Evolutionary conservation across 2,797 vertebrate species (phyloP), one percentile per base, ranked within the genome.

Genomic region (Anabas testudineus): DNA sequence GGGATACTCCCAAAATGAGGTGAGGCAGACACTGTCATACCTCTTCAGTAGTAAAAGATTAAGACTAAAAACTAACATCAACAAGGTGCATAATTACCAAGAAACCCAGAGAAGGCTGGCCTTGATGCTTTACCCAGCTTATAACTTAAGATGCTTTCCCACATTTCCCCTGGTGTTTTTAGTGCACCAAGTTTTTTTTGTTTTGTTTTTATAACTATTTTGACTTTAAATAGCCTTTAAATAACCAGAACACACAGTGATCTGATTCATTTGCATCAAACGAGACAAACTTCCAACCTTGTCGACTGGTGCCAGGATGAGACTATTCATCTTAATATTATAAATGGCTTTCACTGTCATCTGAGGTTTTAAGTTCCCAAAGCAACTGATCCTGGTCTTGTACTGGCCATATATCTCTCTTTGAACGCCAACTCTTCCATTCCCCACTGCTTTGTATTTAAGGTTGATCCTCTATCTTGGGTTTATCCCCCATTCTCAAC

Each of bases 361-460:
- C 90, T 62, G 22, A 78, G 93, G 92, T 95, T 94, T 95, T 91
- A 93, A 87, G 88, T 95, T 95, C 90, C 92, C 83, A 60, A 84
- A 92, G 89, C 88, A 87, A 91, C 89, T 88, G 83, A 93, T 92
- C 83, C 89, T 55, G 77, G 78, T 82, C 86, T 88, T 90, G 88
- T 80, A 82, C 71, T 65, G 68, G 65, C 81, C 78, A 82, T 92
- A 88, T 91, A 90, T 93, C 88, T 92, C 76, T 76, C 87, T 85
- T 84, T 90, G 82, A 88, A 90, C 89, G 83, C 80, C 73, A 76
- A 78, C 80, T 83, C 86, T 87, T 73, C 84, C 70, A 78, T 85
- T 83, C 77, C 92, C 91, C 85, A 90, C 91, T 92, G 91, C 87
- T 93, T 92, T 82, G 85, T 77, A 72, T 92, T 94, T 91, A 93